Evolutionary conservation across 2,113 vertebrate species (phyloP).

Genomic region (Taxidea taxus): DNA sequence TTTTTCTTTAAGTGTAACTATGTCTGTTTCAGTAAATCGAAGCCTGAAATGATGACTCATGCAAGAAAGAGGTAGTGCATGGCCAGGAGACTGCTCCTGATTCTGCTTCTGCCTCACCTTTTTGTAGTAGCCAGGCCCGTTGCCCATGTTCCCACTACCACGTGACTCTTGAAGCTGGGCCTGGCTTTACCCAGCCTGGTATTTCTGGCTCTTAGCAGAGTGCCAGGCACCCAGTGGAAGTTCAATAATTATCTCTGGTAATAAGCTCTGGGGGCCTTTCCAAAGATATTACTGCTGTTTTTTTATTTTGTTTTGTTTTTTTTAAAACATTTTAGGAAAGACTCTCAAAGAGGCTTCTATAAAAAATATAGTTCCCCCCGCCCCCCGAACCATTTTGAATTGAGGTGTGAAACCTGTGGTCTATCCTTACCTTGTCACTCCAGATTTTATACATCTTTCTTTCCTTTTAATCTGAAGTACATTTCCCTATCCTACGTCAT

Average conservation of each 20-base stretch:
- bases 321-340: background rate
- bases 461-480: background rate
- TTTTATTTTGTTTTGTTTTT: background rate
- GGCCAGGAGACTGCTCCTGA: rapidly evolving
- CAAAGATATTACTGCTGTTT: background rate
- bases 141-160: rapidly evolving
- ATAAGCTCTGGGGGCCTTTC: background rate
- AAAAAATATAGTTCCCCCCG: background rate
- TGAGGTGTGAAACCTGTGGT: background rate
- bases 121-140: rapidly evolving
- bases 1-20: background rate
- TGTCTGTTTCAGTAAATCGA: background rate
- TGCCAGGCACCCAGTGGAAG: background rate
- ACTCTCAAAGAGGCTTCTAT: background rate
- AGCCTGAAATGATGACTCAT: background rate
- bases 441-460: background rate
- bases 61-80: background rate
- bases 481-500: background rate
- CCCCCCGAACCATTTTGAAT: background rate
- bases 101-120: background rate
- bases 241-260: background rate
- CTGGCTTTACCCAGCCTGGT: background rate
- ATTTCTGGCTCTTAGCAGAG: background rate
- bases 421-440: background rate
- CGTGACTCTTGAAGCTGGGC: rapidly evolving